Evolutionary conservation across 2,888 invertebrate species (phyloP).

Genomic region (Acleris cristana): DNA sequence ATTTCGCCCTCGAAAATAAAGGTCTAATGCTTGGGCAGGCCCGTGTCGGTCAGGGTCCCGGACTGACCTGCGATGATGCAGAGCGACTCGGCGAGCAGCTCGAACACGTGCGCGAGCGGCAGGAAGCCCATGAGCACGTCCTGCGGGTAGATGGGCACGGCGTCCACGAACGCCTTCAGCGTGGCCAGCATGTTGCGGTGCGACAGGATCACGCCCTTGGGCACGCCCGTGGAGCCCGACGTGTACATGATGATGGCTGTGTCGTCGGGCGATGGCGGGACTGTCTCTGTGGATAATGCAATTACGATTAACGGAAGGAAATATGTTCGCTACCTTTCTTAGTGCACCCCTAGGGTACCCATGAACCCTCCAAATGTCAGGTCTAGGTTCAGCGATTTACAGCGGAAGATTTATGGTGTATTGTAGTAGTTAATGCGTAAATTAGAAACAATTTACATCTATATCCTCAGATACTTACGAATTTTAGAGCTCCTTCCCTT

Average conservation of each 20-base stretch:
- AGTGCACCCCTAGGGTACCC: too few species aligned
- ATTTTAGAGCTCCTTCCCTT: conserved; percentile 66
- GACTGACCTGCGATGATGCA: conserved; percentile 90
- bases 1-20: too few species aligned
- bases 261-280: conserved; percentile 88
- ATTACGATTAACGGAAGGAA: background rate
- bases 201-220: conserved; percentile 94
- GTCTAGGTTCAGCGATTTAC: too few species aligned
- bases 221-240: conserved; percentile 97
- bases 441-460: background rate
- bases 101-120: conserved; percentile 98
- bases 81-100: conserved; percentile 95
- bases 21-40: too few species aligned
- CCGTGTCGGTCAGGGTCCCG: too few species aligned
- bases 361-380: too few species aligned
- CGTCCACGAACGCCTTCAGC: conserved; percentile 91
- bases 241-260: conserved; percentile 99
- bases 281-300: conserved; percentile 72
- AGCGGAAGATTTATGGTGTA: too few species aligned
- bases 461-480: conserved; percentile 54
- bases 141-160: conserved; percentile 86
- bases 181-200: conserved; percentile 93
- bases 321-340: too few species aligned
- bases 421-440: too few species aligned
- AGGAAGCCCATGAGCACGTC: conserved; percentile 97